Evolutionary conservation across 2,797 vertebrate species (phyloP).

Genomic region (Anguilla obscura): DNA sequence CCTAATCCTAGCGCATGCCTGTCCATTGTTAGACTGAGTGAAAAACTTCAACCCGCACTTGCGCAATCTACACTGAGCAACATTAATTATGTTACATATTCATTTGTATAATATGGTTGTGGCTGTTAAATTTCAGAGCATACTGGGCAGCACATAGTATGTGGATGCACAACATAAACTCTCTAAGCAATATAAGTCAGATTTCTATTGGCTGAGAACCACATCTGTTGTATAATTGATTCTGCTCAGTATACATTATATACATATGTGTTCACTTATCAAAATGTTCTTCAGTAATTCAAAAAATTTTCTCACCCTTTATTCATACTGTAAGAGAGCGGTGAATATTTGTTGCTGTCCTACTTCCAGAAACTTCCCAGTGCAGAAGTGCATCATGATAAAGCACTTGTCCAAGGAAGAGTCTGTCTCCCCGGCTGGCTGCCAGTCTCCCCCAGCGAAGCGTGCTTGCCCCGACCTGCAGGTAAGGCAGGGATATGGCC

Average conservation of each 20-base stretch:
- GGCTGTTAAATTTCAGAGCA: neutral
- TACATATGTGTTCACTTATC: neutral
- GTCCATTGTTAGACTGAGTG: neutral
- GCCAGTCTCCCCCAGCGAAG: slow-evolving; percentile 85
- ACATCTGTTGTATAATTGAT: neutral
- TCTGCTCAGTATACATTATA: neutral
- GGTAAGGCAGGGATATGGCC: slow-evolving; percentile 67
- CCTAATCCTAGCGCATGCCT: neutral
- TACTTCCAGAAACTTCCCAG: slow-evolving; percentile 71
- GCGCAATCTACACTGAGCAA: neutral
- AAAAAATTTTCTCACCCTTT: neutral
- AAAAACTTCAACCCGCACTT: neutral
- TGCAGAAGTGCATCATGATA: slow-evolving; percentile 85
- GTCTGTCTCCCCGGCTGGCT: slow-evolving; percentile 56
- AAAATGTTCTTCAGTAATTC: neutral
- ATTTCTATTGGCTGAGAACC: neutral
- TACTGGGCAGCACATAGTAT: neutral
- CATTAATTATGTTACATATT: neutral
- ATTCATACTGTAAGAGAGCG: neutral
- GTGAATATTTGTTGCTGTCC: slow-evolving; percentile 38
- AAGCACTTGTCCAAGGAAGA: slow-evolving; percentile 89
- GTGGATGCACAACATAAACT: neutral
- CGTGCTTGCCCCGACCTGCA: slow-evolving; percentile 84
- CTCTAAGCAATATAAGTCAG: neutral
- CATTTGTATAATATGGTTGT: neutral